Evolutionary conservation across 2,888 invertebrate species (phyloP), one percentile per base, ranked within the genome.

Genomic region (Dusona sp.): DNA sequence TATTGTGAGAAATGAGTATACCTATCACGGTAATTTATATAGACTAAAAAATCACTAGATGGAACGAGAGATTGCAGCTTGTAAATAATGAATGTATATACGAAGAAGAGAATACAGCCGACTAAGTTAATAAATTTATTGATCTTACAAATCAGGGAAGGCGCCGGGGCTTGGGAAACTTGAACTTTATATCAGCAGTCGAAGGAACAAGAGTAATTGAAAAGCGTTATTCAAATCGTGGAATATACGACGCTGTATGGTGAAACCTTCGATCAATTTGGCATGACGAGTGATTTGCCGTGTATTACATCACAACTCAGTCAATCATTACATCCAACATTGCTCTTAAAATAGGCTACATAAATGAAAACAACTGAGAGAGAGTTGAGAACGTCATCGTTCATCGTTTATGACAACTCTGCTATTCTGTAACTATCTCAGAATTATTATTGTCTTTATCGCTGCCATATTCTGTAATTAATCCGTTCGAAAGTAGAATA

Each of bases 171-270:
- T 79, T 78, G 68, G 73, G 45, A 86, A 84, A 81, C 57, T 84
- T 74, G 73, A 81, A 86, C 68, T 84, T 78, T 74, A 78, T 51
- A 65, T 79, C 33, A 57, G 48, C 16, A 38, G 42, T 36, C 61
- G 64, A 61, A 57, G 72, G 70, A 80, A 72, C 45, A 57, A 67
- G 79, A 85, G 79, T 82, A 68, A 85, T 83, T 64, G 87, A 85
- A 81, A 87, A 79, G 57, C 74, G 68, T 84, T 86, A 84, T 86
- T 84, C 77, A 84, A 84, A 81, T 86, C 64, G 65, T 84, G 68
- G 68, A 78, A 81, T 67, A 74, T 48, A 79, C 57, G 68, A 57
- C 48, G 48, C 29, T 61, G 42, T 48, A 36, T 72, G 22, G 48
- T 54, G 42, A 29, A 38, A 61, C 67, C 81, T 57, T 54, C 74